phyloP scores from a whole-genome alignment of 2,888 invertebrate genomes.

The Nomada ruficornis region DNA sequence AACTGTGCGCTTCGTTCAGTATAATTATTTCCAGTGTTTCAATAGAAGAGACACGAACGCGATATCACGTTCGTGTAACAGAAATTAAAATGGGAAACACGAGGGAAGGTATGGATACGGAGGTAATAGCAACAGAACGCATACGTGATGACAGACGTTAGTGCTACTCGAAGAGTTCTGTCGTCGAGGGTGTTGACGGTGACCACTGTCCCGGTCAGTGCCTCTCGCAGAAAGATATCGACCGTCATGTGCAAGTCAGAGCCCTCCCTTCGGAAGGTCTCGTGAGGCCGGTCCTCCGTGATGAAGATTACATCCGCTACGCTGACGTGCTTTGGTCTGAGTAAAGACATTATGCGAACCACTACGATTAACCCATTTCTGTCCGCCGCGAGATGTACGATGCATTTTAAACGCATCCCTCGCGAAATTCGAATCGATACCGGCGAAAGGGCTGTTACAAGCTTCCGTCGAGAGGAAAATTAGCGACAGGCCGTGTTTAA shows the following conservation, averaged over 20 bases:
- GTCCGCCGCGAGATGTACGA: constrained; percentile 48
- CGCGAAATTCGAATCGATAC: constrained; percentile 45
- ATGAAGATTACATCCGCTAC: constrained; percentile 91
- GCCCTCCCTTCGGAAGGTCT: constrained; percentile 88
- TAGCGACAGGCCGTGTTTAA: background rate
- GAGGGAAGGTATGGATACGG: background rate
- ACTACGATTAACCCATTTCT: constrained; percentile 63
- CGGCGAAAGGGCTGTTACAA: background rate
- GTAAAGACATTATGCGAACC: constrained; percentile 62
- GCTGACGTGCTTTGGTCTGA: constrained; percentile 54
- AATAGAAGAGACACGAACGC: too few relatives aligned
- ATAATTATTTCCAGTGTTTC: background rate
- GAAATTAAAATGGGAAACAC: background rate
- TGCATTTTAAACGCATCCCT: constrained; percentile 54
- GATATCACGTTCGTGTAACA: background rate
- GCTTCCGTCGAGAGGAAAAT: constrained; percentile 17
- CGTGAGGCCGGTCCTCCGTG: constrained; percentile 90
- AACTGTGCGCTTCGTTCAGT: background rate
- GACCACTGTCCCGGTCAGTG: constrained; percentile 89
- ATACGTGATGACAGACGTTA: constrained; percentile 89
- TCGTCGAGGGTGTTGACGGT: constrained; percentile 89
- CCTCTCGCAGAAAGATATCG: constrained; percentile 88
- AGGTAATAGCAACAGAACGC: constrained; percentile 1
- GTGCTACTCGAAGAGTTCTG: constrained; percentile 88
- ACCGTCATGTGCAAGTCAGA: constrained; percentile 88